These are phyloP conservation scores for Drosophila dunni DNA, from an alignment of 1,140 invertebrate species.

Conservation along the genomic window DNA sequence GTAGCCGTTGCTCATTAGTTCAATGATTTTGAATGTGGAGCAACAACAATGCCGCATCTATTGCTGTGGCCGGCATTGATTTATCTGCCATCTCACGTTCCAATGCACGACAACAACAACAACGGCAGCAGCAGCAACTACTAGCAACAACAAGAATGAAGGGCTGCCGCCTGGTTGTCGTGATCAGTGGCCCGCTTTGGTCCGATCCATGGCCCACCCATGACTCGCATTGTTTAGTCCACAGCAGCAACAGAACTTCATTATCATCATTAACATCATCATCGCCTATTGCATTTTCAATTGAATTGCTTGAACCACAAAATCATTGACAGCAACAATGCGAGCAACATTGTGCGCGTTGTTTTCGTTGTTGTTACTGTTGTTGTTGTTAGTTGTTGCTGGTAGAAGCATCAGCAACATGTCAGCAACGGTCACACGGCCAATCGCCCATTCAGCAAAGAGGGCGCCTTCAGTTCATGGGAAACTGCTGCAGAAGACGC, in stretches of 20 bases:
- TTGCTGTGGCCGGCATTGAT: slow-evolving; percentile 65
- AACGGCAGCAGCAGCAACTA: slow-evolving; percentile 6
- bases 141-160: slow-evolving; percentile 30
- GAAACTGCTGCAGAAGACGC: slow-evolving; percentile 73
- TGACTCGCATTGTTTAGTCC: slow-evolving; percentile 62
- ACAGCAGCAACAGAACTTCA: slow-evolving; percentile 31
- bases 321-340: slow-evolving; percentile 75
- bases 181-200: slow-evolving; percentile 33
- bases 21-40: slow-evolving; percentile 62
- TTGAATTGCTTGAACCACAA: slow-evolving; percentile 76
- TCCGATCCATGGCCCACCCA: slow-evolving; percentile 53
- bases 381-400: slow-evolving; percentile 11
- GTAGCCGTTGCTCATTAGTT: slow-evolving; percentile 63
- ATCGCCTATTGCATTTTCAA: slow-evolving; percentile 50
- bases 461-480: slow-evolving; percentile 74
- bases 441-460: slow-evolving; percentile 45
- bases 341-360: slow-evolving; percentile 25
- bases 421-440: slow-evolving; percentile 67
- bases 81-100: slow-evolving; percentile 76
- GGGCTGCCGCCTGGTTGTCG: slow-evolving; percentile 45
- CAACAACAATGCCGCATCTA: slow-evolving; percentile 63
- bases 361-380: background rate
- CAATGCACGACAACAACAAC: slow-evolving; percentile 38
- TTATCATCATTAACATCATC: slow-evolving; percentile 24
- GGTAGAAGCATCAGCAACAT: slow-evolving; percentile 55